Evolutionary conservation across 2,113 vertebrate genomes (phyloP).

Genomic region (Benthochromis sp.): DNA sequence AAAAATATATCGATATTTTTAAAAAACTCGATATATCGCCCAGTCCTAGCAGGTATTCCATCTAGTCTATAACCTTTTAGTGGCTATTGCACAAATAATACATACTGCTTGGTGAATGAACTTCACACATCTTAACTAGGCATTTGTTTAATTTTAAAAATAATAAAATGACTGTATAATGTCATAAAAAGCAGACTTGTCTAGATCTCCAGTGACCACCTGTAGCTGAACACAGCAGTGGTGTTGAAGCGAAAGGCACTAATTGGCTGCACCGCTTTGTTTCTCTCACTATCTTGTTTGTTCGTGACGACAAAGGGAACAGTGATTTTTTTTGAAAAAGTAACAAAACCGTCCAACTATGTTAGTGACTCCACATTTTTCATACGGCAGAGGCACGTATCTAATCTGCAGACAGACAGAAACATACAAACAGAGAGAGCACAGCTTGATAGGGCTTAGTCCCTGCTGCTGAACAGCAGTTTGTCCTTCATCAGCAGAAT

Average conservation of each 20-base stretch:
- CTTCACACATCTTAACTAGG: neutral
- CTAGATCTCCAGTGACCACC: neutral
- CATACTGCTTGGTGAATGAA: neutral
- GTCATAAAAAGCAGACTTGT: neutral
- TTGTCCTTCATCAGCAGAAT: constrained; percentile 51
- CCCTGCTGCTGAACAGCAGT: constrained; percentile 8
- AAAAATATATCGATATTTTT: neutral
- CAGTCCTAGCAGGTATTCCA: neutral
- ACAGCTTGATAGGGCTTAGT: constrained; percentile 30
- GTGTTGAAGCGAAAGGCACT: neutral
- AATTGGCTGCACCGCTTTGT: neutral
- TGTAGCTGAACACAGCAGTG: neutral
- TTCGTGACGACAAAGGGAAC: neutral
- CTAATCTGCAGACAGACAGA: constrained; percentile 3
- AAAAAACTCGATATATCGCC: neutral
- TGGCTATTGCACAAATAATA: neutral
- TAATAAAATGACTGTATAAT: neutral
- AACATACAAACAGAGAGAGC: neutral
- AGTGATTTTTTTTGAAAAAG: neutral
- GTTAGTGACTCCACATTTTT: neutral
- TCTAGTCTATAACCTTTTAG: neutral
- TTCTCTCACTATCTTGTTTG: neutral
- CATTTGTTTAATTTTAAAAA: neutral
- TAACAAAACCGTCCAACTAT: neutral
- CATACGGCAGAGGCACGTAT: neutral